Evolutionary conservation across 2,113 vertebrate genomes (phyloP), one percentile per base, ranked within the genome.

Genomic region (Recurvirostra avosetta): DNA sequence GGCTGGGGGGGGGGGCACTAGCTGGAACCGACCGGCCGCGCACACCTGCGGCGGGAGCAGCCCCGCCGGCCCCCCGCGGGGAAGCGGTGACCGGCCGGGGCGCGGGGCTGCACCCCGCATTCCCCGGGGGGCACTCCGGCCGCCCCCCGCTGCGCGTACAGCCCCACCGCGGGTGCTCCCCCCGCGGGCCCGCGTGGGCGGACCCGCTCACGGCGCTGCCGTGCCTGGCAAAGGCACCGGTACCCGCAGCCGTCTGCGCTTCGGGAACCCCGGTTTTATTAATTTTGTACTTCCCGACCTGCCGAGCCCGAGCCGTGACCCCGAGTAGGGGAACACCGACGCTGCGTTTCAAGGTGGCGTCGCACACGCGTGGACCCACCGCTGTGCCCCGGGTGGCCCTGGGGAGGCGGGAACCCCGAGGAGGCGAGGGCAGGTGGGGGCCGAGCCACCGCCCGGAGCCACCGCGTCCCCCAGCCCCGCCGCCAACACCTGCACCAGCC

Each of bases 281-380:
- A 2, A 15, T 11, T 5, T n/a, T 9, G 6, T 8, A 2, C 12
- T 18, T 34, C 4, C 4, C 6, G 8, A 6, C 29, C 19, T 47
- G 29, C 15, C 9, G 1, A 6, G 32, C 21, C 63, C 13, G 5
- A 12, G 50, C 32, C 56, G 8, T 11, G 41, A 22, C 65, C 36
- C 27, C 34, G 2, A 4, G 6, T 3, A 12, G 32, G 5, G 11
- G 9, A 23, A 8, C 38, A 2, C 36, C 43, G 4, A 0, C 3
- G 3, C 15, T 1, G 43, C 43, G 1, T 7, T 21, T 40, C 40
- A 10, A 6, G 2, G 32, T 3, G 5, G 23, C 6, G 30, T 2
- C 5, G 49, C 3, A 15, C 61, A 6, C 58, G 27, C 30, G 26
- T 3, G 52, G 32, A 10, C 32, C 17, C 22, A 2, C 62, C 19